phyloP scores from a whole-genome alignment of 2,113 vertebrate species.

The Leptocoma aspasia region DNA sequence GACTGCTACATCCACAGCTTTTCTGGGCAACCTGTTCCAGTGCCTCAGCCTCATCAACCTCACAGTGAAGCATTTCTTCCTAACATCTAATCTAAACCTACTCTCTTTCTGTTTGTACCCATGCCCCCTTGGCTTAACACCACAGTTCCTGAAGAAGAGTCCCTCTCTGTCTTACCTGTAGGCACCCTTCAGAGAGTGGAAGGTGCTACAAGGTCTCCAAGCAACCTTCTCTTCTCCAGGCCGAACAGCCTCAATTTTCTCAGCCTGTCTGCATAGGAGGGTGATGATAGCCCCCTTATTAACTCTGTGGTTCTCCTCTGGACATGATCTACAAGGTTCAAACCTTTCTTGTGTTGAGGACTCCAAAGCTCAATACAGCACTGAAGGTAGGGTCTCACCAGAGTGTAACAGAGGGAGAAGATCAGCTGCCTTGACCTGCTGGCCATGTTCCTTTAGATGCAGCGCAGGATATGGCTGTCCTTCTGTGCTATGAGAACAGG shows the following conservation, averaged over 20 bases:
- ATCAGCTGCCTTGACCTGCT: neutral
- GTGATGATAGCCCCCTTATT: too few species aligned
- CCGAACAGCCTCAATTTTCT: neutral
- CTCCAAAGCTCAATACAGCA: neutral
- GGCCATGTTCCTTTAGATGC: neutral
- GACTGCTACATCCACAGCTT: neutral
- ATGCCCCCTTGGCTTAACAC: neutral
- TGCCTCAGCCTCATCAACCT: neutral
- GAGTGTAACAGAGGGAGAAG: neutral
- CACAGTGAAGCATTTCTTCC: neutral
- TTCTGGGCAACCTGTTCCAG: neutral
- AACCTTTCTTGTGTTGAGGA: neutral
- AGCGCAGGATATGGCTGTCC: neutral
- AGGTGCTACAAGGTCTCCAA: neutral
- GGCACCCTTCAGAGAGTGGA: neutral
- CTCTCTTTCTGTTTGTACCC: neutral
- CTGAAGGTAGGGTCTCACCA: neutral
- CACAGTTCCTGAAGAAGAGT: neutral
- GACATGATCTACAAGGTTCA: rapidly evolving
- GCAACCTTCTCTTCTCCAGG: neutral
- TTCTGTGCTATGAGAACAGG: neutral
- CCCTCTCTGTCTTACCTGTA: neutral
- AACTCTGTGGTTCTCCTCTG: neutral
- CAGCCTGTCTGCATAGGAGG: neutral
- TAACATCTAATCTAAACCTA: neutral